Base-by-base conservation (phyloP, 1,140 invertebrate species). In the Nymphalis io region DNA sequence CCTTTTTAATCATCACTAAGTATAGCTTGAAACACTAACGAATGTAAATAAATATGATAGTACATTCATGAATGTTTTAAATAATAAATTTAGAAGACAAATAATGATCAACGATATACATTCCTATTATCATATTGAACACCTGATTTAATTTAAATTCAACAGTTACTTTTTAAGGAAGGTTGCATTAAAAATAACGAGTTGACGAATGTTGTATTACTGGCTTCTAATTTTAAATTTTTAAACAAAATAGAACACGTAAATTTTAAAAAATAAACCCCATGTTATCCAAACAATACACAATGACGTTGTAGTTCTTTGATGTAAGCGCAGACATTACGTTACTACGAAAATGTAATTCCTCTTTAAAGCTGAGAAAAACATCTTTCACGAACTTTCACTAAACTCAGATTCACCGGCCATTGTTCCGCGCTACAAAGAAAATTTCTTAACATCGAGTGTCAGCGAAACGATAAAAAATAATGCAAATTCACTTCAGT, bases 401-500 rank as follows among this genome's bases (percentile, higher is more conserved):
- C 70, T 62, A 72, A 74, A 61, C 59, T 68, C 40, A 27, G 59
- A 62, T 57, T 79, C 74, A 66, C 63, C 72, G 55, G 10, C 42
- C 70, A 78, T 80, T 82, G 73, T 78, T 70, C 21, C 18, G 59
- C 46, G 3, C 66, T 51, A 76, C 75, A 73, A 80, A 76, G 74
- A 18, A 69, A 70, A 70, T 68, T 53, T 46, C 58, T 62, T 70
- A 80, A 78, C 80, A 73, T 78, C 80, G 75, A 82, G 80, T 82
- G 80, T 78, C 78, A 78, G 72, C 62, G 48, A 72, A 81, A 82
- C 79, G 87, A 86, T 85, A 88, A 89, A 88, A 88, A 90, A 87
- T 88, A 88, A 89, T 87, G 88, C 83, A 88, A 85, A 89, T 90
- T 90, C 87, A 90, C 87, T 87, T 67, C 75, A 71, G 68, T 70